Conservation (phyloP, 2,113 vertebrate species). For the Sisor rabdophorus region DNA sequence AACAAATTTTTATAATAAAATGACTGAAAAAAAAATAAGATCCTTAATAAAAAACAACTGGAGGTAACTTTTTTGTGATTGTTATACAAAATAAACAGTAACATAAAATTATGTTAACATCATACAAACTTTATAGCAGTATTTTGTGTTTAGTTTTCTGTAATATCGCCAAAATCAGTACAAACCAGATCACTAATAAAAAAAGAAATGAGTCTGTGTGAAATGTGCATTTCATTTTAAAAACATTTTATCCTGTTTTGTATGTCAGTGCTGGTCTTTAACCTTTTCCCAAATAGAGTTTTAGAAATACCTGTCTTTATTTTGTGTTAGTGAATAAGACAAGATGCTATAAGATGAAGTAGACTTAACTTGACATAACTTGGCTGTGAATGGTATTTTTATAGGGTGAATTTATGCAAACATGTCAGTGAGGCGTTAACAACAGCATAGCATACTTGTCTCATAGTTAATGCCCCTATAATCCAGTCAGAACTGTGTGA, state of each 20-base stretch:
- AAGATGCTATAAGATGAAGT: not conserved
- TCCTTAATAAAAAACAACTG: not conserved
- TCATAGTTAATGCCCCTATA: not conserved
- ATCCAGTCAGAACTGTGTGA: not conserved
- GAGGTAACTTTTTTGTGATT: no score
- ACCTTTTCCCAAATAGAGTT: no score
- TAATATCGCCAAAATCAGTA: not conserved
- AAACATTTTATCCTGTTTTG: not conserved
- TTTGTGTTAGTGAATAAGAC: not conserved
- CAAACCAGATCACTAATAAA: not conserved
- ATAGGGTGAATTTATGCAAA: not conserved
- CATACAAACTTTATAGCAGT: not conserved
- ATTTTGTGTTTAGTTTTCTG: not conserved
- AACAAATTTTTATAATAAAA: not conserved
- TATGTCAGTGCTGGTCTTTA: not conserved
- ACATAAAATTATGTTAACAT: not conserved
- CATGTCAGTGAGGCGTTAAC: slow-evolving; percentile 13
- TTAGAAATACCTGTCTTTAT: not conserved
- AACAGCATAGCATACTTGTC: not conserved
- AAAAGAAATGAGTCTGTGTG: not conserved
- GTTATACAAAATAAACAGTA: no score
- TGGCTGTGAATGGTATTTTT: not conserved
- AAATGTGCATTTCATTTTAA: not conserved
- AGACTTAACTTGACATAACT: not conserved
- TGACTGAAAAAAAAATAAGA: not conserved